Base-by-base conservation (phyloP, 2,888 invertebrate species). In the Drosophila planitibia region DNA sequence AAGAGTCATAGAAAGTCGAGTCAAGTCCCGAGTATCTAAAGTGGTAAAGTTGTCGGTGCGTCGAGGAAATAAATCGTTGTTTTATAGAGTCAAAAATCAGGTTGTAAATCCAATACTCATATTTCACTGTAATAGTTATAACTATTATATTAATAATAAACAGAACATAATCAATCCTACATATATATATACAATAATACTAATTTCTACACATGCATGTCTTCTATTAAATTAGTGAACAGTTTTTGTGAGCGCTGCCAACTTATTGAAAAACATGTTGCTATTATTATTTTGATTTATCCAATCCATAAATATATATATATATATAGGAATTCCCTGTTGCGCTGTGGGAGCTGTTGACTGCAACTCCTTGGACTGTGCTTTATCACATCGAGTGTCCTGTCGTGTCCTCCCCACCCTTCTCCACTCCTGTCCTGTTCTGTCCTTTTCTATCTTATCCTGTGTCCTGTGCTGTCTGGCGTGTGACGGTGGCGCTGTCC, bases 401-500 rank as follows among this genome's bases (percentile, higher is more conserved):
- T 52, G 28, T 28, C 19, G 22, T 22, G 16, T 7, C 2, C 7
- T 7, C 22, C 2, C 12, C 3, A 1, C 47, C 1, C 7, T 14
- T 3, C 14, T 4, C 22, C 7, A 7, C 44, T 4, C 3, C 14
- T 22, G 22, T 4, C 6, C 14, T 14, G 4, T 19, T 4, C 10
- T 28, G 19, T 57, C 57, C 19, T 28, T 37, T 60, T 19, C 47
- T 25, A 19, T 44, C 7, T 25, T 25, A 25, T 16, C 7, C n/a
- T 32, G n/a, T 19, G 47, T 12, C 37, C 47, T 66, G n/a, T 41
- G 44, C 53, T 59, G 67, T 16, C 59, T 32, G 41, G n/a, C 58
- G 47, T 75, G 44, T 4, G 60, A 33, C 76, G 64, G 39, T 44
- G 57, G 65, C 25, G 28, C 59, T 78, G 81, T 37, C 76, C 76